Evolutionary conservation across 1,140 invertebrate species (phyloP), one percentile per base, ranked within the genome.

Genomic region (Spodoptera frugiperda): DNA sequence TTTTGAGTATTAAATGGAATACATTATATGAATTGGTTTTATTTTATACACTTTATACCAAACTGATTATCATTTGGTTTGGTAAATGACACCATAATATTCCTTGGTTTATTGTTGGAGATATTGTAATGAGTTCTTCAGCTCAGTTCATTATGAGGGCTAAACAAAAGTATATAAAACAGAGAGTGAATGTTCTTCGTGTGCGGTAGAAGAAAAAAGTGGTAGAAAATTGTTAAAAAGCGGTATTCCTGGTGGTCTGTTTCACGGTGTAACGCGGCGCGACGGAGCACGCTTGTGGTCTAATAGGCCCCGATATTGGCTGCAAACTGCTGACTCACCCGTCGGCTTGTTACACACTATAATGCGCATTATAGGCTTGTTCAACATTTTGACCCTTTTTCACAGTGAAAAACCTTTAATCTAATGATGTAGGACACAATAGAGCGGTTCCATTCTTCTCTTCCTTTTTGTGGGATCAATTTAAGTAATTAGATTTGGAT

Each of bases 211-310:
- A 78, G 78, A 83, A 88, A 86, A 78, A 80, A 79, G 73, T 87
- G 81, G 80, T 86, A 78, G 70, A 48, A 72, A 82, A 78, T 49
- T 76, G 77, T 53, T 78, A 93, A 92, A 90, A 93, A 90, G 81
- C 78, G 74, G 78, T 85, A 84, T 78, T 78, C 82, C 76, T 82
- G 90, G 92, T 92, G 91, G 91, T 89, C 91, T 84, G 80, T 92
- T 92, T 93, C 92, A 93, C 89, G 91, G 84, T 88, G 84, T 91
- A 91, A 93, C 76, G 78, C 73, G 81, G 82, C 87, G 89, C 83
- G 83, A 83, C 91, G 86, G 78, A 77, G 74, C 82, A 74, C 82
- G 78, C 87, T 92, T 91, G 88, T 92, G 74, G 25, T 10, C 87
- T 92, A 92, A 92, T 93, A 89, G 86, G 67, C 88, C 89, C 86